Evolutionary conservation across 2,113 vertebrate genomes (phyloP).

Genomic region (Hystrix cristata): DNA sequence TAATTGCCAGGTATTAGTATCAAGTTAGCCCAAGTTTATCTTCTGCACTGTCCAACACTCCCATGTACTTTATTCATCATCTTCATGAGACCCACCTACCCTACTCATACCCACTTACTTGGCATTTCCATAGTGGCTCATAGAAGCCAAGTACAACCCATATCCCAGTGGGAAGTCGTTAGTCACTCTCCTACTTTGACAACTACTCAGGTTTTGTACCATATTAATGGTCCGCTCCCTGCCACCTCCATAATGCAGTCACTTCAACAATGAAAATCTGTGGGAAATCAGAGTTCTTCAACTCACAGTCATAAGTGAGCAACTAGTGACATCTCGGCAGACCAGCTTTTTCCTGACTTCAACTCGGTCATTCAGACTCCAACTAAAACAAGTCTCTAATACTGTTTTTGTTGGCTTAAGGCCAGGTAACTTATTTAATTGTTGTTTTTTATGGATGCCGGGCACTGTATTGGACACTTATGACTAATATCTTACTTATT

Average conservation of each 20-base stretch:
- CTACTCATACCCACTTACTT: not conserved
- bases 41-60: not conserved
- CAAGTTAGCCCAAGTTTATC: not conserved
- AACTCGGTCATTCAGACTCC: not conserved
- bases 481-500: slow-evolving; percentile 15
- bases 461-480: not conserved
- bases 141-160: not conserved
- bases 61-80: not conserved
- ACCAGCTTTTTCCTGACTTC: not conserved
- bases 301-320: not conserved
- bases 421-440: not conserved
- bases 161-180: not conserved
- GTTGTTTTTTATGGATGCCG: slow-evolving; percentile 11
- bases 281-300: not conserved
- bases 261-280: not conserved
- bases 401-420: not conserved
- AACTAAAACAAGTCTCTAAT: not conserved
- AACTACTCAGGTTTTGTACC: not conserved
- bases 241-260: not conserved
- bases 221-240: not conserved
- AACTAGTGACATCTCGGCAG: not conserved
- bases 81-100: not conserved
- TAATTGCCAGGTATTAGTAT: not conserved
- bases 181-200: slow-evolving; percentile 2
- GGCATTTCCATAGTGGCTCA: not conserved